Evolutionary conservation across 2,113 vertebrate genomes (phyloP), one percentile per base, ranked within the genome.

Genomic region (Silurus glanis): DNA sequence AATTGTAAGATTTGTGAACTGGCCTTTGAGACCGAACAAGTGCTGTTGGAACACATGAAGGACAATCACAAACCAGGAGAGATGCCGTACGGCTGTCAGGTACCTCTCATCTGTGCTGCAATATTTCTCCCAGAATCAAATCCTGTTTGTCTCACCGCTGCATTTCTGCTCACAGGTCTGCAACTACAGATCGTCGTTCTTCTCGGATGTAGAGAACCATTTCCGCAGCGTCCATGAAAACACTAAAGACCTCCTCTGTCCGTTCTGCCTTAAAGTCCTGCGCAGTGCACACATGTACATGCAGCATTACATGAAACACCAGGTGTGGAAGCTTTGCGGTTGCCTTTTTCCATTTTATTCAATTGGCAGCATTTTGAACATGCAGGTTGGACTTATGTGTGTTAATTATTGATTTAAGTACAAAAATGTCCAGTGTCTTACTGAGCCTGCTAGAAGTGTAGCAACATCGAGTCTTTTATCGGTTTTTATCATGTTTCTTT

Each of bases 41-140:
- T 97, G 91, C 96, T 99, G 87, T 91, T 99, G 91, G 97, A 99
- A 89, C 98, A 99, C 90, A 99, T 99, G 98, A 99, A 99, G 93
- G 96, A 97, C 91, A 97, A 97, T 94, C 98, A 99, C 94, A 99
- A 98, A 93, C 98, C 98, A 2, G 98, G 98, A 90, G 98, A 99
- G 94, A 99, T 99, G 98, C 98, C 98, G 1, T 99, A 99, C 82
- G 94, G 97, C 90, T 99, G 98, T 94, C 97, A 99, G 97, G 98
- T 99, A 95, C 17, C 23, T 49, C 16, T 69, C 12, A 2, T 47
- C 55, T 12, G 69, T 56, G 12, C 25, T 61, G 21, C 28, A 4
- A 56, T 6, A 8, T 37, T 45, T 47, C 21, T 1, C 6, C 37
- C 37, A 37, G 37, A 37, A 2, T 69, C 17, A 58, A 25, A 23